phyloP scores from a whole-genome alignment of 2,888 invertebrate species.

The Andricus quercusramuli region DNA sequence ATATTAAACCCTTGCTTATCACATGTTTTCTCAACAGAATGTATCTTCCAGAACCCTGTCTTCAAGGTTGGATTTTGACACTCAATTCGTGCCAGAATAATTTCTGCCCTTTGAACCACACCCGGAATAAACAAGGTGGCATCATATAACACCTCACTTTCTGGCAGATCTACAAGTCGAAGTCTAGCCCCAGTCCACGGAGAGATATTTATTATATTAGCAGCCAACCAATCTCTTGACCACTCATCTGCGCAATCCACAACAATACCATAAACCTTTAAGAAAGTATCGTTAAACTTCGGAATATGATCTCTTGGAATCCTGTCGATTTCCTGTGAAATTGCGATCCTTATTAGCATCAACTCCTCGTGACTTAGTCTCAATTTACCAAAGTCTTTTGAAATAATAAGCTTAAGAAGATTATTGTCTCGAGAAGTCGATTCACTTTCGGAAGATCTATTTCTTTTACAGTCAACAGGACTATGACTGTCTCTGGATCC shows the following conservation, averaged over 20 bases:
- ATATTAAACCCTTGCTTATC: not conserved
- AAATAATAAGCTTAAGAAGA: not conserved
- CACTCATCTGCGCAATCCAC: not conserved
- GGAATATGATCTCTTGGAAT: not conserved
- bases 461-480: not conserved
- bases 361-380: not conserved
- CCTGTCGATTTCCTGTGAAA: not conserved
- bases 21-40: not conserved
- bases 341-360: not conserved
- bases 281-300: not conserved
- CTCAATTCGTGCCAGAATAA: too few relatives aligned
- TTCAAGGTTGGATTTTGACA: too few relatives aligned
- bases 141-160: not conserved
- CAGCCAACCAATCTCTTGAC: not conserved
- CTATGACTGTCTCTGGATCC: not conserved
- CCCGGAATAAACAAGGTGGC: too few relatives aligned
- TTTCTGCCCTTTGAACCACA: too few relatives aligned
- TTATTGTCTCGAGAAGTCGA: not conserved
- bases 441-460: not conserved
- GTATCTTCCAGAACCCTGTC: too few relatives aligned
- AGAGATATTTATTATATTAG: not conserved
- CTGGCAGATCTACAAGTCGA: not conserved
- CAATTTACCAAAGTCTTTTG: not conserved
- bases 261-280: not conserved
- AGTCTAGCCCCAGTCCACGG: not conserved